Percentiles rank a stretch among this genome's conserved stretches.
Evolutionary conservation across 2,113 vertebrate genomes (phyloP).

Genomic region (Aegithalos caudatus): DNA sequence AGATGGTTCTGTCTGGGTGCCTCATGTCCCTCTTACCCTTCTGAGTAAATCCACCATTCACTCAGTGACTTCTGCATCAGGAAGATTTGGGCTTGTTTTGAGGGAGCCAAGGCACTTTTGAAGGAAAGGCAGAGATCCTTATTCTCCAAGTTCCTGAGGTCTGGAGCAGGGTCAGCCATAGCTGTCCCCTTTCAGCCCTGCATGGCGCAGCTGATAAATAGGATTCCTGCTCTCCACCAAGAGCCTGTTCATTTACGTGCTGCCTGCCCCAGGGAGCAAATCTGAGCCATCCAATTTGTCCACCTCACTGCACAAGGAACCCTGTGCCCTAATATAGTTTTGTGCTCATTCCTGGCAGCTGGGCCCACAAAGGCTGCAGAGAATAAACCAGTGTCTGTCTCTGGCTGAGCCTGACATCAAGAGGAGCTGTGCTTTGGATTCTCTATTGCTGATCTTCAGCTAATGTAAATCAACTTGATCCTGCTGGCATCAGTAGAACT

Average conservation of each 20-base stretch:
- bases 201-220: neutral
- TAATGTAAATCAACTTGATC: neutral
- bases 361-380: neutral
- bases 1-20: neutral
- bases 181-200: neutral
- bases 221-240: neutral
- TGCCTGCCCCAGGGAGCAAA: neutral
- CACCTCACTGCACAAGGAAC: neutral
- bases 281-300: neutral
- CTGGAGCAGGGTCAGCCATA: fast-evolving
- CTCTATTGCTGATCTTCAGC: neutral
- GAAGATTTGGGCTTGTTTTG: neutral
- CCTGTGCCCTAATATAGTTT: neutral
- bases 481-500: neutral
- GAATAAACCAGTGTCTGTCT: neutral
- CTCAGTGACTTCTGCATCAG: neutral
- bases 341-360: neutral
- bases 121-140: neutral
- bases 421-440: neutral
- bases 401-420: fast-evolving
- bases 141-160: neutral
- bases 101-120: neutral
- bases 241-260: neutral
- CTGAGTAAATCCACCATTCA: neutral
- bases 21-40: neutral